A percentile compares a stretch with the other conserved stretches of the same genome.
Conservation (phyloP, 2,113 vertebrate species). For the Nasalis larvatus region DNA sequence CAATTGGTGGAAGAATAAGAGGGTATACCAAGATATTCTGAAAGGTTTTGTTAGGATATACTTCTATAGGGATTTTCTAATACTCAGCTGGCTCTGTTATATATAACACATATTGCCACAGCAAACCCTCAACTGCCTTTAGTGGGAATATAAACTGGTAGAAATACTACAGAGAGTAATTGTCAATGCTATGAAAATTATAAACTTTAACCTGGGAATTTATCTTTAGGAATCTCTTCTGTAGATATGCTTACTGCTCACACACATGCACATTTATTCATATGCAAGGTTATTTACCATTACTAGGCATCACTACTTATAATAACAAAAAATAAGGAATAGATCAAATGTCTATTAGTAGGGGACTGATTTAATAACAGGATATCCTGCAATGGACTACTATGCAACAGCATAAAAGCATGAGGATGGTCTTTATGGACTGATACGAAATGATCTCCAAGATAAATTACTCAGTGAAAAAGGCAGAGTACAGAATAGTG, state of each 20-base stretch:
- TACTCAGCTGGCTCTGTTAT: background rate
- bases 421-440: background rate
- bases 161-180: rapidly evolving
- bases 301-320: background rate
- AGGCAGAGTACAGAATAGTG: background rate
- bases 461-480: background rate
- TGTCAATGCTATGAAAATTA: background rate
- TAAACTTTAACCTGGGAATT: background rate
- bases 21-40: background rate
- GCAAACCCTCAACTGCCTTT: background rate
- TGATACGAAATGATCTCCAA: background rate
- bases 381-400: background rate
- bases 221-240: background rate
- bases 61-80: background rate
- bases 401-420: background rate
- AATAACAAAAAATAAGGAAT: background rate
- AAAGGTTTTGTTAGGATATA: background rate
- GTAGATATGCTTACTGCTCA: background rate
- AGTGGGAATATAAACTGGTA: background rate
- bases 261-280: background rate
- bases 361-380: background rate
- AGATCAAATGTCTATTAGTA: background rate
- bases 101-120: background rate
- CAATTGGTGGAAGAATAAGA: background rate
- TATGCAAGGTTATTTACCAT: background rate